Evolutionary conservation across 2,888 invertebrate genomes (phyloP), one percentile per base, ranked within the genome.

Genomic region (Ormia ochracea): DNA sequence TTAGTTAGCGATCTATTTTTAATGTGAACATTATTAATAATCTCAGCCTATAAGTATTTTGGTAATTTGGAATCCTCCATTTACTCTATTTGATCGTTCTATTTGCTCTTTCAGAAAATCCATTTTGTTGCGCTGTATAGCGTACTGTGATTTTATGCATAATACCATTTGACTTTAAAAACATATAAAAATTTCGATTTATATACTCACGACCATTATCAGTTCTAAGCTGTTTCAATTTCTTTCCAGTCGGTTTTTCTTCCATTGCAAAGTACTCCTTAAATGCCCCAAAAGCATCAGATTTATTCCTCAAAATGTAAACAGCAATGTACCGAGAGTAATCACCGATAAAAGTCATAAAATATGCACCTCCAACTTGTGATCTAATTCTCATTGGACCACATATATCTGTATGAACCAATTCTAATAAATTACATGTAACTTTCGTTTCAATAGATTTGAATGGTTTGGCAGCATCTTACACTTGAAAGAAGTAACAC

Each of bases 241-340:
- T 23, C 31, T 31, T 28, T 28, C 52, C 31, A 31, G 31, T 52
- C 52, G 28, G 52, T 31, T 31, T 48, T 48, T 69, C 69, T 48
- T 56, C 68, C 10, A 23, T 56, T 45, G 19, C 68, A 68, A 33
- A 33, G 56, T 56, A 68, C 56, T 19, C 14, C 7, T 23, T 28
- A 26, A 69, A 69, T 28, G 66, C 66, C 9, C 54, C 41, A 52
- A 66, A 68, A n/a, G 68, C 54, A 41, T 68, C 68, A n/a, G 31
- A 43, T 43, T 68, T 68, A 14, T 56, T 43, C 31, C 56, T 68
- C 9, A 68, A 14, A 14, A 41, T 56, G 56, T 23, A 68, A 9
- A 43, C 31, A 17, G 43, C 17, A 14, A 31, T 56, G 10, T 54
- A 56, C 1, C 68, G 68, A 2, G 68, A 68, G 19, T 43, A 68